These are phyloP conservation scores for Pachliopta kotzebuea DNA, from an alignment of 2,888 invertebrate genomes.

Conservation along the genomic window DNA sequence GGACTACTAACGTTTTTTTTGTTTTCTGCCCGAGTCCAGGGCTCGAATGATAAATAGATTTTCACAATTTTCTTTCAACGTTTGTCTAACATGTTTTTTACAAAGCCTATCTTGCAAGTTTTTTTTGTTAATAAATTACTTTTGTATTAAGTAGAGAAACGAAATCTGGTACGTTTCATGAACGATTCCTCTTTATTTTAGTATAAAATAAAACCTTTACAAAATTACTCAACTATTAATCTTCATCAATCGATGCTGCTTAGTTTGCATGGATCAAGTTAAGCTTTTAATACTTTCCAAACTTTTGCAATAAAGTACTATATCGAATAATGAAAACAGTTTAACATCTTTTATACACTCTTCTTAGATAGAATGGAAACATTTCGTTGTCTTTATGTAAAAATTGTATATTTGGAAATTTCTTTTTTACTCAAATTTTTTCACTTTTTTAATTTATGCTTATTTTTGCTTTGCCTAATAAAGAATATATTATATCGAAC, in stretches of 20 bases:
- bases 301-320: too few species aligned
- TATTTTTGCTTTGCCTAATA: too few species aligned
- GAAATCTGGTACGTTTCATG: background rate
- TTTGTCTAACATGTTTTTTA: constrained; percentile 1
- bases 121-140: constrained; percentile 1
- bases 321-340: too few species aligned
- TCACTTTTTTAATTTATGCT: too few species aligned
- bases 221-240: background rate
- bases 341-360: too few species aligned
- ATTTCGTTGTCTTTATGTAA: too few species aligned
- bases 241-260: background rate
- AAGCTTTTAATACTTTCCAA: too few species aligned
- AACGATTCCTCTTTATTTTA: background rate
- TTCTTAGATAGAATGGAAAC: too few species aligned
- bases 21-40: constrained; percentile 7
- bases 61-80: constrained; percentile 14
- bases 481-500: too few species aligned
- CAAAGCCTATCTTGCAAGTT: background rate
- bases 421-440: too few species aligned
- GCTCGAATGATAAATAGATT: constrained; percentile 22
- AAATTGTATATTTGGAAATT: too few species aligned
- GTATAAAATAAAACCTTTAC: too few species aligned
- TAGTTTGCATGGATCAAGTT: background rate
- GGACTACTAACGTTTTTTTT: constrained; percentile 14
- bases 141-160: background rate